Evolutionary conservation across 2,797 vertebrate species (phyloP).

Genomic region (Gadopsis bispinosus): DNA sequence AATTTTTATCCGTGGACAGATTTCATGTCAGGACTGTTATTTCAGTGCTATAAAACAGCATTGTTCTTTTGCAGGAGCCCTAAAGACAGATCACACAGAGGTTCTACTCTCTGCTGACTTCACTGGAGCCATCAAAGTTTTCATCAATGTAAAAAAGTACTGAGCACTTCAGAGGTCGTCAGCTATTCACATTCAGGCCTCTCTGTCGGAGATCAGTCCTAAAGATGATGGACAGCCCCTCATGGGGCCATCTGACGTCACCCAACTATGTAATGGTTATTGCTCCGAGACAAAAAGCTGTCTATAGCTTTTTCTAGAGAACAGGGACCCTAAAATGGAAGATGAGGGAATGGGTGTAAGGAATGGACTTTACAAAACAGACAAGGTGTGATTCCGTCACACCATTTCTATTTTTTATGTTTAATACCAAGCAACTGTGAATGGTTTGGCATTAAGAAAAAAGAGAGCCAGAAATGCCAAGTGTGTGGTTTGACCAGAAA

Average conservation of each 20-base stretch:
- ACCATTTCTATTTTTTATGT: constrained; percentile 67
- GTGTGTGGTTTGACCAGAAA: constrained; percentile 37
- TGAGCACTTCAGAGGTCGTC: constrained; percentile 70
- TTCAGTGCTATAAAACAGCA: constrained; percentile 35
- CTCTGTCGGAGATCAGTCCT: constrained; percentile 26
- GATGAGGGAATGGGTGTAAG: constrained; percentile 41
- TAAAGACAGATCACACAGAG: constrained; percentile 96
- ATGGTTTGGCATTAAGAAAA: constrained; percentile 46
- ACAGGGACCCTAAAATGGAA: constrained; percentile 63
- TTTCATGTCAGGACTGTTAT: background rate
- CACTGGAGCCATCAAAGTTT: constrained; percentile 99
- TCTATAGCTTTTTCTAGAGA: constrained; percentile 48
- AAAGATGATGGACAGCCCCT: constrained; percentile 32
- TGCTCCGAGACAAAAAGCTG: constrained; percentile 53
- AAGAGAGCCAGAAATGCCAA: constrained; percentile 18
- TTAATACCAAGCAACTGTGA: constrained; percentile 78
- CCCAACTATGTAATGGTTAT: constrained; percentile 61
- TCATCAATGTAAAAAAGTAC: constrained; percentile 96
- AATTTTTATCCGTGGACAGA: background rate
- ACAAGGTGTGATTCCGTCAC: constrained; percentile 48
- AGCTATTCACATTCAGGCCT: constrained; percentile 1
- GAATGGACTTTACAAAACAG: constrained; percentile 47
- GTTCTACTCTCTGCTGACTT: constrained; percentile 98
- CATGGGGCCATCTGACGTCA: constrained; percentile 35
- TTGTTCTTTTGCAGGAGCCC: constrained; percentile 85